These are phyloP conservation scores for Bombus sylvicola DNA, from an alignment of 1,140 invertebrate genomes.

Conservation along the genomic window DNA sequence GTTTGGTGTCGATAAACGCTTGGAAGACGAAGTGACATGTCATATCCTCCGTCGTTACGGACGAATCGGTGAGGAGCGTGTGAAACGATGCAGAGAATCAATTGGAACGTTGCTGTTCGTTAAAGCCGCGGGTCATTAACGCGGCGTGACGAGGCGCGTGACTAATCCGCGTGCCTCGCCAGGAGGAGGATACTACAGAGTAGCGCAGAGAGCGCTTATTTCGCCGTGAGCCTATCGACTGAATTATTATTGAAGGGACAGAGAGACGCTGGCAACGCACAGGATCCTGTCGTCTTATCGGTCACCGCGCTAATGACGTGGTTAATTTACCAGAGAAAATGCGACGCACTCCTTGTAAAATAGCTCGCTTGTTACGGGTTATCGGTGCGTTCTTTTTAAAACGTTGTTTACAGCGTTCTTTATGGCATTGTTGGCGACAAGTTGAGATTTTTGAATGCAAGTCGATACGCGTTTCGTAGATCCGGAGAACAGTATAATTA, in stretches of 20 bases:
- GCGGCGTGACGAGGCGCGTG: slow-evolving; percentile 24
- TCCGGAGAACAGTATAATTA: too few relatives aligned
- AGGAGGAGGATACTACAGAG: too few relatives aligned
- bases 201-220: too few relatives aligned
- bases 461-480: too few relatives aligned
- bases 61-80: slow-evolving; percentile 6
- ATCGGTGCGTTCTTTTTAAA: background rate
- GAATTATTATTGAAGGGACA: slow-evolving; percentile 19
- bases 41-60: slow-evolving; percentile 12
- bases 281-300: slow-evolving; percentile 2
- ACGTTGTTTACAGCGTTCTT: background rate
- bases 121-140: slow-evolving; percentile 45
- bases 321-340: background rate
- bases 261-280: background rate
- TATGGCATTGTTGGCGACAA: too few relatives aligned
- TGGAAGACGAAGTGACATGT: background rate
- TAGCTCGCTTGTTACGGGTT: background rate
- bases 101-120: slow-evolving; percentile 46
- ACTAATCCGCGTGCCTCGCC: slow-evolving; percentile 17
- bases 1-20: slow-evolving; percentile 15
- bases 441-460: background rate
- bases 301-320: background rate
- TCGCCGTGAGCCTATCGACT: background rate
- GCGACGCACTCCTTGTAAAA: background rate
- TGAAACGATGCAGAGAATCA: slow-evolving; percentile 44